Evolutionary conservation across 2,113 vertebrate genomes (phyloP).

Genomic region (Forbesichthys agassizii): DNA sequence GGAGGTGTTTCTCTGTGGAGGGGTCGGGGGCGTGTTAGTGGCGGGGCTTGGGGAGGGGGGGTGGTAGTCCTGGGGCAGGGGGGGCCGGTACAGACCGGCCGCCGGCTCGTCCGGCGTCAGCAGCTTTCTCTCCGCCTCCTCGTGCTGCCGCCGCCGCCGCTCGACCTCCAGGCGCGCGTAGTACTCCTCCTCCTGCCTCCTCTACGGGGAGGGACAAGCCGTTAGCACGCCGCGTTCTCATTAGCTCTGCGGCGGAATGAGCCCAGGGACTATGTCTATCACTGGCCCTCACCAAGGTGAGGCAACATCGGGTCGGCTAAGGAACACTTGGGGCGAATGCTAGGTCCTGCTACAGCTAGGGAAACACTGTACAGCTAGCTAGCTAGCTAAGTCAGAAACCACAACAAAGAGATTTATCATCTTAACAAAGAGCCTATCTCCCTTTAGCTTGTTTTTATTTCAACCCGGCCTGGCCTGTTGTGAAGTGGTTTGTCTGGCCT

Average conservation of each 20-base stretch:
- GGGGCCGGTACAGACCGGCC: slow-evolving; percentile 93
- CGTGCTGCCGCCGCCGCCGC: slow-evolving; percentile 94
- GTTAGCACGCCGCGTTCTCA: slow-evolving; percentile 69
- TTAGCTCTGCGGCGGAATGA: slow-evolving; percentile 24
- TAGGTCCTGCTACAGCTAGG: too few species aligned
- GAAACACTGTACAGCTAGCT: too few species aligned
- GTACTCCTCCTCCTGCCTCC: slow-evolving; percentile 98
- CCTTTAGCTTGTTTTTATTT: too few species aligned
- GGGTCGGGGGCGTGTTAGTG: slow-evolving; percentile 86
- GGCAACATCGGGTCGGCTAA: too few species aligned
- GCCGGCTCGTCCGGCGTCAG: slow-evolving; percentile 89
- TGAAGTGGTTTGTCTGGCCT: slow-evolving; percentile 1
- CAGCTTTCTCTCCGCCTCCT: slow-evolving; percentile 92
- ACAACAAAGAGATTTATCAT: too few species aligned
- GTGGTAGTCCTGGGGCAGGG: slow-evolving; percentile 94
- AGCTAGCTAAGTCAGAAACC: too few species aligned
- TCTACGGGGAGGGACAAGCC: slow-evolving; percentile 82
- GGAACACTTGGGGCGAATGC: too few species aligned
- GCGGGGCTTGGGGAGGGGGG: slow-evolving; percentile 75
- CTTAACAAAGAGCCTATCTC: too few species aligned
- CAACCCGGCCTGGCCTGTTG: neutral
- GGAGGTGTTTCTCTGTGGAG: slow-evolving; percentile 96
- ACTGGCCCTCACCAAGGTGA: too few species aligned
- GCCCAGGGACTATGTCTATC: neutral
- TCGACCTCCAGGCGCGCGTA: slow-evolving; percentile 95